These are phyloP conservation scores for Dendrolimus pini DNA, from an alignment of 2,888 invertebrate species.

Conservation along the genomic window DNA sequence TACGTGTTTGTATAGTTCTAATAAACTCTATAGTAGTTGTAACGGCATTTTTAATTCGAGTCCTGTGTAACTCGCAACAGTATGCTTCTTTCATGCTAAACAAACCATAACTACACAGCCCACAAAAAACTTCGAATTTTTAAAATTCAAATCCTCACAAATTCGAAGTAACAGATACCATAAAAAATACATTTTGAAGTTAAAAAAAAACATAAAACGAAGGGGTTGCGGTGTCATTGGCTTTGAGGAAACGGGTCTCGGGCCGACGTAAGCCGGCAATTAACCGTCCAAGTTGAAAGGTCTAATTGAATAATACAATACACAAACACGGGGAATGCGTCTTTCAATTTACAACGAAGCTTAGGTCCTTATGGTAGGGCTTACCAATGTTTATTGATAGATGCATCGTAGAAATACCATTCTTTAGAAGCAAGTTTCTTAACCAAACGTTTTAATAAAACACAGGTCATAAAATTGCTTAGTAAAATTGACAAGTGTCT, in stretches of 20 bases:
- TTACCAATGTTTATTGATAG: not conserved
- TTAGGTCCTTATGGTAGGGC: not conserved
- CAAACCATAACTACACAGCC: too few relatives aligned
- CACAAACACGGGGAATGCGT: conserved; percentile 19
- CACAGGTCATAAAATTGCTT: too few relatives aligned
- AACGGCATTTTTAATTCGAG: too few relatives aligned
- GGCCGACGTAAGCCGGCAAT: conserved; percentile 25
- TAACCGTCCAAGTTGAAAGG: conserved; percentile 29
- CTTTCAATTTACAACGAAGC: conserved; percentile 10
- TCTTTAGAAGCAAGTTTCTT: too few relatives aligned
- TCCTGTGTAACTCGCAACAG: too few relatives aligned
- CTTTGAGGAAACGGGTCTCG: conserved; percentile 26
- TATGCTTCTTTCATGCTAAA: too few relatives aligned
- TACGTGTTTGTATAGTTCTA: too few relatives aligned
- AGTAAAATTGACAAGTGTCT: too few relatives aligned
- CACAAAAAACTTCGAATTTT: too few relatives aligned
- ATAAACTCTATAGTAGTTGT: too few relatives aligned
- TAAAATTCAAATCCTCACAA: too few relatives aligned
- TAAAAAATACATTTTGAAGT: conserved; percentile 1
- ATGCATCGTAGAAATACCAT: not conserved
- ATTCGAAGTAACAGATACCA: not conserved
- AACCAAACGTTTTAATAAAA: too few relatives aligned
- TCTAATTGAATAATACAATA: conserved; percentile 41
- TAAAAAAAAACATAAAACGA: conserved; percentile 10
- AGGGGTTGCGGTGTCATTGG: conserved; percentile 21